Base-by-base conservation (phyloP, 1,140 invertebrate genomes). In the Plectrocnemia conspersa region DNA sequence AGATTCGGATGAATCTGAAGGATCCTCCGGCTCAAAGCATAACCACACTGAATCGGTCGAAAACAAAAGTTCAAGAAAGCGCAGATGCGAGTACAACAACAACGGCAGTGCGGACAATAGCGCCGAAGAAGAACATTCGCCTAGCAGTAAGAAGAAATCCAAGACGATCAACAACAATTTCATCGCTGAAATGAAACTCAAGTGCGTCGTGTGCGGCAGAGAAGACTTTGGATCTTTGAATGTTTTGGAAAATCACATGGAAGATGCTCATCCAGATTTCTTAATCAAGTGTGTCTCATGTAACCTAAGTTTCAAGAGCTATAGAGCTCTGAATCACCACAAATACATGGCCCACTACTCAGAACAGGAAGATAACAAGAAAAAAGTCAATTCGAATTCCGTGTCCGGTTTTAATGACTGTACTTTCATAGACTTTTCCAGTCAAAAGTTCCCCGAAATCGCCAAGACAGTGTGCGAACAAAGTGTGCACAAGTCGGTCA, bases 371-470 rank as follows among this genome's bases (percentile, higher is more conserved):
- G 49, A 56, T 18, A 52, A 60, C 41, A 36, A 62, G 22, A 63
- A 63, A 11, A 57, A 68, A 3, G 63, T 59, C 3, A 69, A 66
- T 46, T 66, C 67, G 1, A 47, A 47, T 15, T 55, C 58, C 25
- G 72, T 79, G 0, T 67, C 80, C 1, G 84, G 85, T 2, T 90
- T 86, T 65, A 76, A 83, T 44, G 85, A 91, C 67, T 68, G 89
- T n/a, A 83, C 79, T 2, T 88, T 87, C 64, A 79, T 86, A 1
- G 86, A 91, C 64, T 91, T 90, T 63, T 84, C 87, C 0, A 82
- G 79, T 21, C 76, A 79, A 36, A 91, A 91, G 65, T 90, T 89
- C 64, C 79, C 88, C 0, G 73, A 86, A 25, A 89, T 91, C 38
- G 84, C 87, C 0, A 79, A 83, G 52, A 77, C 79, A 7, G 77